Base-by-base conservation (phyloP, 2,888 invertebrate species). In the Eristalis tenax region DNA sequence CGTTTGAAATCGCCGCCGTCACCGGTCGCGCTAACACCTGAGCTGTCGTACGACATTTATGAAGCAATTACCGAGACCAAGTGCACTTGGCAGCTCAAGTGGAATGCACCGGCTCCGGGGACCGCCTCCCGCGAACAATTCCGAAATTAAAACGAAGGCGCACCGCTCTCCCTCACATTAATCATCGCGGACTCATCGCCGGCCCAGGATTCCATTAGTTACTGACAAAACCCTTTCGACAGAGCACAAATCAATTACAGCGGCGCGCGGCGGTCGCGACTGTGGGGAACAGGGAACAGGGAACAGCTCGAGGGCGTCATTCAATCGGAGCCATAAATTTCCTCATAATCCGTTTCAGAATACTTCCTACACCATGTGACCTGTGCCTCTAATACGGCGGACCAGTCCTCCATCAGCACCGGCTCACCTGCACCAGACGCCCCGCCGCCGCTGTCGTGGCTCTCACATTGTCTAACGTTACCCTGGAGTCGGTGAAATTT, bases 261-360 rank as follows among this genome's bases (percentile, higher is more conserved):
- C 75, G 70, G 32, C 70, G 50, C 83, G 75, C 75, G 70, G 32
- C 70, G 50, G 78, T 75, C 66, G 77, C 78, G 43, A 1, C 43
- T 15, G 40, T 32, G 0, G 43, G n/a, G n/a, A 43, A 82, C 70
- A 5, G 32, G 32, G 32, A 32, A 32, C 32, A 32, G 75, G 86
- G 70, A 78, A 81, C 76, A 64, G 76, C 81, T 85, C 23, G 73
- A 64, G 59, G 85, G 86, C 83, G 86, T 86, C 83, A 86, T 78
- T 86, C 86, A 78, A 86, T 86, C 83, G 86, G 75, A 66, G 63
- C 71, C 78, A 86, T 86, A 86, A 86, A 82, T 86, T 83, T 70
- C 75, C 71, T 78, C 77, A 74, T 70, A 86, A 86, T 82, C 82
- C 83, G 78, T 70, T 50, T 75, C 83, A 86, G 78, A 82, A 78